Base-by-base conservation (phyloP, 1,140 invertebrate genomes). In the Drosophila nasuta region DNA sequence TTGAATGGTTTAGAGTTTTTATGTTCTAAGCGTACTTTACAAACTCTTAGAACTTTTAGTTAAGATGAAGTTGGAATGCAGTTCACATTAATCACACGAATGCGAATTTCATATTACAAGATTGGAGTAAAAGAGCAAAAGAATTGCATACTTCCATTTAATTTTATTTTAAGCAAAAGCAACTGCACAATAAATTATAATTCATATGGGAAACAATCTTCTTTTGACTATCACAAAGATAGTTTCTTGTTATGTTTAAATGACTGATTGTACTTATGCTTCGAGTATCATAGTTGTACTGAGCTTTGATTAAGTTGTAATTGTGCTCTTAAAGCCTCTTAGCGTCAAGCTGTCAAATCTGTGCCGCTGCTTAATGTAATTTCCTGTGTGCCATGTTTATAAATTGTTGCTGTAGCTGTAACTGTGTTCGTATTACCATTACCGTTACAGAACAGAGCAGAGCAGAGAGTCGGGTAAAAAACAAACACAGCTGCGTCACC, bases 341-440 rank as follows among this genome's bases (percentile, higher is more conserved):
- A 33, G 51, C 63, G 49, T 65, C 63, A 56, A 65, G 49, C 51
- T 65, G 63, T 65, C 63, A 65, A 46, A 45, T 56, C 57, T 67
- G 66, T 48, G 46, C 7, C 60, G 25, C 65, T 75, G 72, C 75
- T 82, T 82, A 76, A 82, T 76, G 81, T 82, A 82, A 82, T 82
- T 82, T 82, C 76, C 81, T 79, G 72, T 49, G 48, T 70, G 63
- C 45, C 56, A 58, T 57, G 30, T 67, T 67, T 67, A 67, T 67
- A 67, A 67, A 67, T 67, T 67, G 70, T 56, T 46, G 35, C 48
- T 46, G 57, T 38, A 62, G 28, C 28, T 28, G 35, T 46, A 35
- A 13, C 7, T 25, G 60, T 52, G 51, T 43, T 54, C 51, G 38
- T 65, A 56, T 46, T 56, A 28, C 51, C 41, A 65, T 65, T 65